A percentile compares a stretch with the other conserved stretches of the same genome.
Evolutionary conservation across 2,888 invertebrate species (phyloP).

Genomic region (Gisinianus flammeolus): DNA sequence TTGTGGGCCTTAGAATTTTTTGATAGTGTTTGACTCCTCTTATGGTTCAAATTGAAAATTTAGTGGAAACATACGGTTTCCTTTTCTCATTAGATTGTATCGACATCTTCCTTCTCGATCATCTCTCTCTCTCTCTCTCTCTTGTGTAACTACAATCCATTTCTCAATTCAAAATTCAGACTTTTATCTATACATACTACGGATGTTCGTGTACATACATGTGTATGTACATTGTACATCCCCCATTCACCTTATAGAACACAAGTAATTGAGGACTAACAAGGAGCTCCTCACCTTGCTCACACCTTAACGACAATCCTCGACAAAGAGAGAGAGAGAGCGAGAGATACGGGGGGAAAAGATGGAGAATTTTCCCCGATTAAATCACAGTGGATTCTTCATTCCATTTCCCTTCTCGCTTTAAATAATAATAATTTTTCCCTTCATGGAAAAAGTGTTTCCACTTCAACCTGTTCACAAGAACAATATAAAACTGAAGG

Average conservation of each 20-base stretch:
- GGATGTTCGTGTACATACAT: not conserved
- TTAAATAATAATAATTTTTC: constrained; percentile 36
- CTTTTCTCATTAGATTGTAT: constrained; percentile 33
- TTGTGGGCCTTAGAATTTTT: not conserved
- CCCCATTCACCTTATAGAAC: not conserved
- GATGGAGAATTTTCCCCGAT: constrained; percentile 23
- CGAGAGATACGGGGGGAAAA: not conserved
- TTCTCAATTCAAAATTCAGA: not conserved
- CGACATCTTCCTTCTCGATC: constrained; percentile 4
- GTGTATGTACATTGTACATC: not conserved
- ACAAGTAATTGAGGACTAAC: constrained; percentile 28
- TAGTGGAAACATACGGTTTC: constrained; percentile 26
- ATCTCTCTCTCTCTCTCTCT: not conserved
- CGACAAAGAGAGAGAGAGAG: not conserved
- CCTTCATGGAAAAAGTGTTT: constrained; percentile 31
- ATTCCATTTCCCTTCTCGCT: constrained; percentile 5
- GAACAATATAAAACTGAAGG: not conserved
- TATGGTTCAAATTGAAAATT: not conserved
- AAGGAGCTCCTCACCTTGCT: constrained; percentile 31
- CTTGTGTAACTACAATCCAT: no score
- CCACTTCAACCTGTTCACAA: not conserved
- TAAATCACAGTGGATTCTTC: constrained; percentile 25
- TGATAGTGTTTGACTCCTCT: not conserved
- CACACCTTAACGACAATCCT: constrained; percentile 33
- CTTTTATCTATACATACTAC: not conserved